These are phyloP conservation scores for Drosophila tanythrix DNA, from an alignment of 2,888 invertebrate genomes.

Conservation along the genomic window DNA sequence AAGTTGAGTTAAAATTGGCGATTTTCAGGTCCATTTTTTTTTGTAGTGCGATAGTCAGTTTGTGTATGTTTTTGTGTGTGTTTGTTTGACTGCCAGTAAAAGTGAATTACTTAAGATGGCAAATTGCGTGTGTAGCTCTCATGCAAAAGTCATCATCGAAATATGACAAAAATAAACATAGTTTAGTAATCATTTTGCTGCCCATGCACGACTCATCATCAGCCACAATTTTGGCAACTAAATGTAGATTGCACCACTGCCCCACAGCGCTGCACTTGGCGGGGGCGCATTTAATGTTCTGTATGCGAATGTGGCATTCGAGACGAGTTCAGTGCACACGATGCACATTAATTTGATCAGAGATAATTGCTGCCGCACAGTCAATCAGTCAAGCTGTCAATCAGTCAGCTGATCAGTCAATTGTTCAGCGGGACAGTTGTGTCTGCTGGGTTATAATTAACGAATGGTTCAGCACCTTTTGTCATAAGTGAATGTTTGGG, in stretches of 20 bases:
- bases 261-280: slow-evolving; percentile 21
- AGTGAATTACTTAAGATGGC: slow-evolving; percentile 64
- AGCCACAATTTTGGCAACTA: slow-evolving; percentile 34
- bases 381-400: slow-evolving; percentile 21
- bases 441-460: slow-evolving; percentile 61
- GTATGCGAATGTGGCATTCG: slow-evolving; percentile 47
- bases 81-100: slow-evolving; percentile 29
- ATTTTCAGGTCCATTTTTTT: neutral
- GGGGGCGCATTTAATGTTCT: slow-evolving; percentile 44
- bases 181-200: neutral
- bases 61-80: slow-evolving; percentile 7
- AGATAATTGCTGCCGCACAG: slow-evolving; percentile 45
- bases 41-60: neutral
- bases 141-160: slow-evolving; percentile 32
- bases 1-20: neutral
- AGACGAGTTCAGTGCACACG: slow-evolving; percentile 47
- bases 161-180: slow-evolving; percentile 35
- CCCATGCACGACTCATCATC: slow-evolving; percentile 22
- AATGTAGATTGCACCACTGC: slow-evolving; percentile 8
- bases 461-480: slow-evolving; percentile 30
- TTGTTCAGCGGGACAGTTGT: slow-evolving; percentile 33
- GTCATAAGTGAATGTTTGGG: slow-evolving; percentile 5
- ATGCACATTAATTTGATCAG: slow-evolving; percentile 62
- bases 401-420: slow-evolving; percentile 19
- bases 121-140: slow-evolving; percentile 42